These are phyloP conservation scores for Hylaeus anthracinus DNA, from an alignment of 1,140 invertebrate genomes.

Conservation along the genomic window DNA sequence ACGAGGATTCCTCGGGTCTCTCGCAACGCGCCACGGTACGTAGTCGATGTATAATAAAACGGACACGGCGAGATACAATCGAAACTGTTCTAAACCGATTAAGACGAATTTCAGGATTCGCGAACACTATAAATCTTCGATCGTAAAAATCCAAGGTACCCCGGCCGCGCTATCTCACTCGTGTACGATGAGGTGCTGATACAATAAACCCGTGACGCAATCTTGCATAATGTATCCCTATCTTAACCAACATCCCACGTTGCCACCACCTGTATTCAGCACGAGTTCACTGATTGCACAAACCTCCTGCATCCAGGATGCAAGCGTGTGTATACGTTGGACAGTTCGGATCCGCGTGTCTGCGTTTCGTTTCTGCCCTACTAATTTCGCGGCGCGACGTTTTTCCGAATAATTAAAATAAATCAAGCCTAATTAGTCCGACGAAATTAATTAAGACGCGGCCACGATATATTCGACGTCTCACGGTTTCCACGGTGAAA, in stretches of 20 bases:
- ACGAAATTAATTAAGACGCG: not conserved
- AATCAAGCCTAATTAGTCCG: constrained; percentile 6
- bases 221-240: constrained; percentile 71
- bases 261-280: constrained; percentile 71
- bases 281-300: constrained; percentile 75
- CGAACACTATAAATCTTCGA: constrained; percentile 33
- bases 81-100: constrained; percentile 44
- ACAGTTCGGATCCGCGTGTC: constrained; percentile 32
- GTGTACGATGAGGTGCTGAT: constrained; percentile 73
- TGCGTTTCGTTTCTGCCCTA: constrained; percentile 17
- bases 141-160: constrained; percentile 30
- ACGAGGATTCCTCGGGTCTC: constrained; percentile 16
- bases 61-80: constrained; percentile 40
- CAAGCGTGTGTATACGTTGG: constrained; percentile 48
- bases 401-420: constrained; percentile 8
- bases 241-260: constrained; percentile 71
- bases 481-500: not conserved
- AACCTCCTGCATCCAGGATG: constrained; percentile 69
- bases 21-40: constrained; percentile 13
- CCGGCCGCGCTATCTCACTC: constrained; percentile 41
- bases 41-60: constrained; percentile 36
- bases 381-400: constrained; percentile 7
- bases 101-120: constrained; percentile 49
- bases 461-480: not conserved
- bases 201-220: constrained; percentile 77